phyloP scores from a whole-genome alignment of 2,888 invertebrate species.

The Drymonia ruficornis region DNA sequence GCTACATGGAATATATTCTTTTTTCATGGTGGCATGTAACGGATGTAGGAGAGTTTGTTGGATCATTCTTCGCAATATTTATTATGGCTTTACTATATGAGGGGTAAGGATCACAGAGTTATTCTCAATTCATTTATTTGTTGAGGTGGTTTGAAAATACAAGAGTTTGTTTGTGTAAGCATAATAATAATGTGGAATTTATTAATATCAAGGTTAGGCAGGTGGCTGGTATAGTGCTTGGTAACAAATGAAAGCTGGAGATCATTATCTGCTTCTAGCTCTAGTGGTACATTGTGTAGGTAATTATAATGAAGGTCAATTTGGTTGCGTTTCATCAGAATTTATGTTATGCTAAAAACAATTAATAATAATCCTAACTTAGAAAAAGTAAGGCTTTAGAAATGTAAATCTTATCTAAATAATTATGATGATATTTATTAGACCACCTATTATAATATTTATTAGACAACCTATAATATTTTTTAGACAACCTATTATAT shows the following conservation, averaged over 20 bases:
- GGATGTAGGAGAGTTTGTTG: conserved; percentile 90
- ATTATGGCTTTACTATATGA: conserved; percentile 97
- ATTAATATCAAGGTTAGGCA: background rate
- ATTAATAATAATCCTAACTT: no score
- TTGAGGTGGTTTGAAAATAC: background rate
- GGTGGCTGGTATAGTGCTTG: background rate
- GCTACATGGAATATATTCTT: conserved; percentile 89
- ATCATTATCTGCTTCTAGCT: background rate
- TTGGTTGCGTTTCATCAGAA: no score
- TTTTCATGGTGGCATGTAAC: conserved; percentile 93
- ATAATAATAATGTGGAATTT: background rate
- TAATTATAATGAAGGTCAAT: background rate
- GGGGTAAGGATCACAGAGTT: conserved; percentile 86
- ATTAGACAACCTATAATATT: no score
- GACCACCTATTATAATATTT: background rate
- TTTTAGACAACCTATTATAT: background rate
- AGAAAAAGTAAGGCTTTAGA: no score
- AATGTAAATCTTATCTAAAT: no score
- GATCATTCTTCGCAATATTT: conserved; percentile 96
- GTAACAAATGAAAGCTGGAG: background rate
- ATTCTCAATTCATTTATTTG: conserved; percentile 4
- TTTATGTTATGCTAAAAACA: no score
- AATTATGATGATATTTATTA: no score
- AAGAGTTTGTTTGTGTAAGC: background rate
- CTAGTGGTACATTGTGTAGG: background rate